A percentile compares a stretch with the other conserved stretches of the same genome.
Conservation (phyloP, 1,140 invertebrate genomes). For the Zaprionus inermis region DNA sequence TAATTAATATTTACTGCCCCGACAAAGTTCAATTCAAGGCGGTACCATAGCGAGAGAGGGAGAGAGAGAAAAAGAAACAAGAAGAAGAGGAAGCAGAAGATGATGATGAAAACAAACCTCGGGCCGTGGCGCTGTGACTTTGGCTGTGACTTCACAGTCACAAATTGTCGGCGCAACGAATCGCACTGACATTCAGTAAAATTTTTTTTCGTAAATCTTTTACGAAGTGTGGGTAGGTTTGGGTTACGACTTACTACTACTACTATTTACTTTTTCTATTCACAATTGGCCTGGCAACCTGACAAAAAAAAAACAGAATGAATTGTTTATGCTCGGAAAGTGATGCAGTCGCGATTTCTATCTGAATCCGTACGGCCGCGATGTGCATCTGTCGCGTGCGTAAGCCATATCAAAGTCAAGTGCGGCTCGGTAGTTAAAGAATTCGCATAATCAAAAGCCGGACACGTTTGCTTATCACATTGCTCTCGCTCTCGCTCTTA, state of each 20-base stretch:
- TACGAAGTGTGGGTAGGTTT: constrained; percentile 1
- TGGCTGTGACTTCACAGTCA: constrained; percentile 31
- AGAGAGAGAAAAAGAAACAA: not conserved
- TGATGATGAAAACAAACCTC: constrained; percentile 2
- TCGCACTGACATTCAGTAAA: constrained; percentile 19
- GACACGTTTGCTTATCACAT: constrained; percentile 58
- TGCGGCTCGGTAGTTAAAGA: not conserved
- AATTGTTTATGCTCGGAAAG: constrained; percentile 36
- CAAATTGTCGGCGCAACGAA: constrained; percentile 39
- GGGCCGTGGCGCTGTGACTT: not conserved
- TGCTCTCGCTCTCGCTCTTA: not conserved
- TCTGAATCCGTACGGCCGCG: not conserved
- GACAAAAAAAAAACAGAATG: constrained; percentile 21
- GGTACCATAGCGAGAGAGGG: not conserved
- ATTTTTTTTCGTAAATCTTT: constrained; percentile 12
- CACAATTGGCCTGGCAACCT: constrained; percentile 71
- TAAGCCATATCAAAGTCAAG: constrained; percentile 57
- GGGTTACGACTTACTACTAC: not conserved
- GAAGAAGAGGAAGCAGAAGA: not conserved
- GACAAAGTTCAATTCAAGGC: constrained; percentile 41
- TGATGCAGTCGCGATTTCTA: constrained; percentile 41
- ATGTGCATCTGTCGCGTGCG: constrained; percentile 59
- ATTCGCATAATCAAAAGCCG: constrained; percentile 47
- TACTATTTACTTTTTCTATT: constrained; percentile 22
- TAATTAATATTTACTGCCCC: constrained; percentile 43